Evolutionary conservation across 1,140 invertebrate species (phyloP), one percentile per base, ranked within the genome.

Genomic region (Pissodes strobi): DNA sequence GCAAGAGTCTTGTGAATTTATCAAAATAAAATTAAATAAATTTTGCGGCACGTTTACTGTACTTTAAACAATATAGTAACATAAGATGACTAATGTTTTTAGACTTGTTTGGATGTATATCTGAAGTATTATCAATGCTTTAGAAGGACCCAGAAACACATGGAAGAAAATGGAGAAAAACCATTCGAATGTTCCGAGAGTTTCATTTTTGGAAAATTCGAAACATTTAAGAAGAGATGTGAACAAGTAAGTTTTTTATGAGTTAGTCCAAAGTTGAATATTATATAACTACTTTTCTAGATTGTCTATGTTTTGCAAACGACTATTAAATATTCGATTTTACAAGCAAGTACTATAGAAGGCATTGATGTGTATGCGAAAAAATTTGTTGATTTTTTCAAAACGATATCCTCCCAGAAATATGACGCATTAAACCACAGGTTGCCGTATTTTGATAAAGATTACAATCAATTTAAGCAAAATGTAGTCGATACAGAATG

Each of bases 161-260:
- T 89, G 78, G 81, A 80, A 67, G 81, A 85, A 56, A 80, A 82
- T 0, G 84, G 86, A 27, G 90, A 93, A 69, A 82, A 85, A 56
- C 84, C 86, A 0, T 91, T 94, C 73, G 86, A 91, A 74, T 87
- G 92, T 72, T 94, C 92, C 0, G 88, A 91, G 75, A 92, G 92
- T 82, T 91, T 90, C 72, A 90, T 94, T 67, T 94, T 95, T 79
- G 91, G 90, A 52, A 92, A 93, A 76, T 90, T 93, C 72, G 87
- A 92, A 74, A 88, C 87, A 1, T 94, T 94, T 72, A 86, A 87
- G 34, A 84, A 82, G 53, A 82, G 92, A 51, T 75, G 94, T 48
- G 82, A 86, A 72, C 90, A 89, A n/a, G n/a, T n/a, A n/a, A n/a
- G n/a, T n/a, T n/a, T n/a, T n/a, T n/a, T n/a, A n/a, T n/a, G n/a